A percentile compares a stretch with the other conserved stretches of the same genome.
Evolutionary conservation across 2,888 invertebrate species (phyloP).

Genomic region (Cryptocephalus primarius): DNA sequence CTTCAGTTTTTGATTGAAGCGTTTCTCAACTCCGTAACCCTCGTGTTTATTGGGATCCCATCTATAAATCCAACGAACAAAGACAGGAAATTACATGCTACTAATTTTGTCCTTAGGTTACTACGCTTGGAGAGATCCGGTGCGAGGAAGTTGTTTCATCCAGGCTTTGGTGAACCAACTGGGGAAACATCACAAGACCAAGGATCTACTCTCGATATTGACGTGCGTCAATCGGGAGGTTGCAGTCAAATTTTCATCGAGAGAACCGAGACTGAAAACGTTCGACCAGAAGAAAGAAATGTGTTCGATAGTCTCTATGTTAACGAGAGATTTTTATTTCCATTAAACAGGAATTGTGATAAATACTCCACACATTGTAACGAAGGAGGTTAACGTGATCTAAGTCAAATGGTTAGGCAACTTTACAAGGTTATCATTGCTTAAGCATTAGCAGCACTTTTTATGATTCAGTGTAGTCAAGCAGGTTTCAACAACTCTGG

Average conservation of each 20-base stretch:
- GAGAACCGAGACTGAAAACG: conserved; percentile 33
- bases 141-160: conserved; percentile 62
- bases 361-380: too few relatives aligned
- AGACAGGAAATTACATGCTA: too few relatives aligned
- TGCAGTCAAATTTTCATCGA: conserved; percentile 54
- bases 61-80: too few relatives aligned
- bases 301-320: conserved; percentile 54
- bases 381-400: too few relatives aligned
- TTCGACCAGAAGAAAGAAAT: conserved; percentile 54
- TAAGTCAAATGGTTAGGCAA: too few relatives aligned
- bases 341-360: conserved; percentile 4
- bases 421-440: too few relatives aligned
- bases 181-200: conserved; percentile 34
- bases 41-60: too few relatives aligned
- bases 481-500: too few relatives aligned
- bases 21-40: too few relatives aligned
- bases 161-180: conserved; percentile 52
- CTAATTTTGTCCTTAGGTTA: conserved; percentile 38
- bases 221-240: conserved; percentile 52
- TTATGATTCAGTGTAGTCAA: too few relatives aligned
- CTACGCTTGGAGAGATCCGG: conserved; percentile 56
- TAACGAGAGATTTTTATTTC: conserved; percentile 49
- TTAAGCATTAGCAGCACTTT: too few relatives aligned
- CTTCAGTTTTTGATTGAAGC: too few relatives aligned
- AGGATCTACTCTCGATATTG: conserved; percentile 52